Conservation (phyloP, 2,888 invertebrate genomes). For the Pocota personata region DNA sequence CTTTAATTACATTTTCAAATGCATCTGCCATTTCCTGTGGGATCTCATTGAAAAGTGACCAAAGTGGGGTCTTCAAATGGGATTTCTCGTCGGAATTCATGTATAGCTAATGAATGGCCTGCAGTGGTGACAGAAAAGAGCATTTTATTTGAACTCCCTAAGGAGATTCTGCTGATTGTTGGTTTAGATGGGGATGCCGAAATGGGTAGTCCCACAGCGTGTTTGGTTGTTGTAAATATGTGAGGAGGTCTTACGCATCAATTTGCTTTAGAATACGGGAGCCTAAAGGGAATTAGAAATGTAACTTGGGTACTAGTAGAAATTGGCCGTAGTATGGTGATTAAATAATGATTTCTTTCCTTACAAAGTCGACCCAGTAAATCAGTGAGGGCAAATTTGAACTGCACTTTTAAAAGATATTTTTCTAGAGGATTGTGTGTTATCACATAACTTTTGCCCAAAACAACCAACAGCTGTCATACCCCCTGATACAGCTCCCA, state of each 20-base stretch:
- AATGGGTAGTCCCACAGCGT: slow-evolving; percentile 22
- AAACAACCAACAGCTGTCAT: no score
- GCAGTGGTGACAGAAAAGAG: slow-evolving; percentile 73
- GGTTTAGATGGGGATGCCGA: slow-evolving; percentile 29
- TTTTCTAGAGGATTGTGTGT: background rate
- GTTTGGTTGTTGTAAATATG: slow-evolving; percentile 18
- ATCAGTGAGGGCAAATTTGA: background rate
- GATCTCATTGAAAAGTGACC: slow-evolving; percentile 72
- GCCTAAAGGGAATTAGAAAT: background rate
- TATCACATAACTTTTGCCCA: no score
- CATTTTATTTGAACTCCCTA: slow-evolving; percentile 68
- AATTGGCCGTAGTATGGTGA: background rate
- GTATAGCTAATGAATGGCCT: slow-evolving; percentile 73
- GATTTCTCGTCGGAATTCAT: slow-evolving; percentile 69
- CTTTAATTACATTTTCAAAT: slow-evolving; percentile 74
- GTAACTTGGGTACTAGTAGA: background rate
- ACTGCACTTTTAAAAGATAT: background rate
- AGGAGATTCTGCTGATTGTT: slow-evolving; percentile 62
- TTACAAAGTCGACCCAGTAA: background rate
- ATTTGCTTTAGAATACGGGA: background rate
- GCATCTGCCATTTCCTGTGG: slow-evolving; percentile 72
- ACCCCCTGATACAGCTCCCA: no score
- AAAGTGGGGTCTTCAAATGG: slow-evolving; percentile 57
- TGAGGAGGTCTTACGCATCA: slow-evolving; percentile 24
- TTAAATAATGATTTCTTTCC: background rate